Conservation (phyloP, 2,888 invertebrate species). For the Thelaira solivaga region DNA sequence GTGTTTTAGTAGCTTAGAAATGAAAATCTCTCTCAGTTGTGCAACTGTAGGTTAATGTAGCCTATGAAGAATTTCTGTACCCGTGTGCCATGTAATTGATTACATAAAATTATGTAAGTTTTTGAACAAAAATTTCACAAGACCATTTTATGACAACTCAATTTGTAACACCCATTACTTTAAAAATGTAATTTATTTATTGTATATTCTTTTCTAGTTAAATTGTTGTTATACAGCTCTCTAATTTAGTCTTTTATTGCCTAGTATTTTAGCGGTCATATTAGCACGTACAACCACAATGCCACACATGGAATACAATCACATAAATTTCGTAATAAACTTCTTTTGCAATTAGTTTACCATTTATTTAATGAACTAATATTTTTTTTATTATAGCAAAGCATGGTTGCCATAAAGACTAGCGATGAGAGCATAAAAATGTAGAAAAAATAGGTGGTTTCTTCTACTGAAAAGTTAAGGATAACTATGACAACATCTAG, state of each 20-base stretch:
- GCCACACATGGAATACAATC: constrained; percentile 12
- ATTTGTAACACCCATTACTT: no score
- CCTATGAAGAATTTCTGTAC: no score
- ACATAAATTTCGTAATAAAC: constrained; percentile 13
- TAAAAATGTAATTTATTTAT: no score
- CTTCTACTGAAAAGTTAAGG: neutral
- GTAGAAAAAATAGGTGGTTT: neutral
- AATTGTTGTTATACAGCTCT: neutral
- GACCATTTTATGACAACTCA: no score
- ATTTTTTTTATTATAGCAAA: neutral
- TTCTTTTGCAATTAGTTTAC: constrained; percentile 42
- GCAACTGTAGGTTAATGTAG: no score
- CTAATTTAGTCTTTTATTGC: neutral
- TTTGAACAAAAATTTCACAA: no score
- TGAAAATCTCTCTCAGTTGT: no score
- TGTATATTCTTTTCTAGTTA: no score
- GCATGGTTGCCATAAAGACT: neutral
- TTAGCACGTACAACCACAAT: constrained; percentile 47
- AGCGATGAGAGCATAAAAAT: neutral
- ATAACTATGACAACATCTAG: neutral
- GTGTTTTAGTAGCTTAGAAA: no score
- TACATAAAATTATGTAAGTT: no score
- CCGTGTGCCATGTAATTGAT: no score
- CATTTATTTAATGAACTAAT: constrained; percentile 35
- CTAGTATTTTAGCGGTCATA: constrained; percentile 40